Conservation (phyloP, 1,140 invertebrate species). For the Magallana gigas region DNA sequence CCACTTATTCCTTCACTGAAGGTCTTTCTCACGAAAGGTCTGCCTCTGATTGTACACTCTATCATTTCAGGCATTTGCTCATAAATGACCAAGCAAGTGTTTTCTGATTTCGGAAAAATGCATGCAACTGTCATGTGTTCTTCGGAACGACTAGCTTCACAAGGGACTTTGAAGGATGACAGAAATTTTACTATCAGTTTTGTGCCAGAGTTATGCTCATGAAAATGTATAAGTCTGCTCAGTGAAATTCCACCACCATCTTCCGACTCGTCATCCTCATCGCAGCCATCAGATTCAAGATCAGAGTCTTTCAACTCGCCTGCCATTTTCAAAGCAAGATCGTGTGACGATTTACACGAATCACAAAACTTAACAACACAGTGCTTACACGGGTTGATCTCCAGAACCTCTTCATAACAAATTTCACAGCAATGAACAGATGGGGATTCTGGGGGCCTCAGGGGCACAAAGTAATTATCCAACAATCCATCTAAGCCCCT, state of each 20-base stretch:
- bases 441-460: neutral
- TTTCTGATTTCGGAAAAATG: conserved; percentile 20
- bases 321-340: conserved; percentile 12
- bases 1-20: conserved; percentile 8
- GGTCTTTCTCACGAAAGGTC: neutral
- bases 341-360: conserved; percentile 5
- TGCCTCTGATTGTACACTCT: neutral
- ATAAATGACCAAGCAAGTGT: neutral
- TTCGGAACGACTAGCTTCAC: neutral
- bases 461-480: conserved; percentile 26
- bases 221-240: neutral
- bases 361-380: neutral
- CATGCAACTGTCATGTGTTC: neutral
- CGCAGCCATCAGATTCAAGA: neutral
- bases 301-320: neutral
- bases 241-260: neutral
- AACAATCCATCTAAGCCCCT: conserved; percentile 29
- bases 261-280: neutral
- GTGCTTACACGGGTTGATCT: conserved; percentile 5
- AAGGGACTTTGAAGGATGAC: conserved; percentile 4
- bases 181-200: neutral
- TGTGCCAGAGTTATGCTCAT: neutral
- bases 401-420: neutral
- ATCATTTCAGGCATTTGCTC: neutral
- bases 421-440: conserved; percentile 16